These are phyloP conservation scores for Peromyscus polionotus DNA, from an alignment of 2,113 vertebrate species.

Conservation along the genomic window DNA sequence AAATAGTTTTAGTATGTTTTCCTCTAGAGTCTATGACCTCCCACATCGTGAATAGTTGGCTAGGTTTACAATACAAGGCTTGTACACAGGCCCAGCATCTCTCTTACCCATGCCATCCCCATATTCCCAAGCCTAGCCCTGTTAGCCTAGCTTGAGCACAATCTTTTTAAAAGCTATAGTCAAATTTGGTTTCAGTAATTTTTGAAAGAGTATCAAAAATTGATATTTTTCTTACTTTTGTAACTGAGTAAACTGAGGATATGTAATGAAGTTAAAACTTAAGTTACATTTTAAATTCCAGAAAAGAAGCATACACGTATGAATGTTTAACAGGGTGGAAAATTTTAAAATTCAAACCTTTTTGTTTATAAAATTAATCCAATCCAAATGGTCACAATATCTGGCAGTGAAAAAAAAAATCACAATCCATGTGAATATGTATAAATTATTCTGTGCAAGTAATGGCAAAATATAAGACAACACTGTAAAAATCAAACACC, in stretches of 20 bases:
- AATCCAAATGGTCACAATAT: background rate
- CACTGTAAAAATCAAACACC: background rate
- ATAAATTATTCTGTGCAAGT: background rate
- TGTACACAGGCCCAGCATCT: background rate
- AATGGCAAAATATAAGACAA: constrained; percentile 4
- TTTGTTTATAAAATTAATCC: background rate
- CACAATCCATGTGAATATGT: background rate
- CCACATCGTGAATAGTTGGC: background rate
- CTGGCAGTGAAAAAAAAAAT: background rate
- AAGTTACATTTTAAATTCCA: constrained; percentile 47
- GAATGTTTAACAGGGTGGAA: background rate
- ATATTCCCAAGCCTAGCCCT: background rate
- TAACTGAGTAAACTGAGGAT: background rate
- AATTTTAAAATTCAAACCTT: background rate
- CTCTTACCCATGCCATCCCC: background rate
- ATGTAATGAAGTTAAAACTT: background rate
- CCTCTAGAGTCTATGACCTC: background rate
- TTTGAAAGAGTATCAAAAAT: background rate
- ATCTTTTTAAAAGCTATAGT: background rate
- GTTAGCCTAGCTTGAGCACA: background rate
- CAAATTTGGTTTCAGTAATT: background rate
- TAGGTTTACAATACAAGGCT: background rate
- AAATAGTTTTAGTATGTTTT: background rate
- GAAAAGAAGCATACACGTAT: background rate
- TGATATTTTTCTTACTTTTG: background rate